Evolutionary conservation across 2,797 vertebrate genomes (phyloP).

Genomic region (Poeciliopsis presidionis): DNA sequence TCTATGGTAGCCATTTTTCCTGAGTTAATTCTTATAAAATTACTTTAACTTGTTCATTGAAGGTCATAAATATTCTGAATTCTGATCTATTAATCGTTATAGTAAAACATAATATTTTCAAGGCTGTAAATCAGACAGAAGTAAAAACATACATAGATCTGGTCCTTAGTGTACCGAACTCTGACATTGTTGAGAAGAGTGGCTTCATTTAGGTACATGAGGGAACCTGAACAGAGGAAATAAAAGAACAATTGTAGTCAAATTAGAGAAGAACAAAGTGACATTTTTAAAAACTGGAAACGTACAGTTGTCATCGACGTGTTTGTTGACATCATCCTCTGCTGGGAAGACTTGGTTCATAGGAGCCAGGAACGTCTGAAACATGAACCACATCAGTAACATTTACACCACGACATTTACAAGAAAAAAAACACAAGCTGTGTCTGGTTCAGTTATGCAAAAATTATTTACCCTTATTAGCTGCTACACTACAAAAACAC

Average conservation of each 20-base stretch:
- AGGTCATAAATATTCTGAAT: neutral
- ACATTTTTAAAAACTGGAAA: neutral
- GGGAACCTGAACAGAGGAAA: constrained; percentile 83
- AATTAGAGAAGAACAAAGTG: neutral
- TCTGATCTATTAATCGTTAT: no score
- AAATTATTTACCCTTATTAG: constrained; percentile 2
- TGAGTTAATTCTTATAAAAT: no score
- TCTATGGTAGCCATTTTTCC: no score
- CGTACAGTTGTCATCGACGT: constrained; percentile 98
- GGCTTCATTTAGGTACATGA: constrained; percentile 99
- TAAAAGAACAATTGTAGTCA: neutral
- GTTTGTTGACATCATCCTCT: constrained; percentile 96
- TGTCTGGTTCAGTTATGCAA: neutral
- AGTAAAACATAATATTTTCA: neutral
- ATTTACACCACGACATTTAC: constrained; percentile 11
- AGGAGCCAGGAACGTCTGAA: constrained; percentile 91
- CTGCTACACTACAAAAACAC: no score
- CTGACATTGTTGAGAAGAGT: constrained; percentile 97
- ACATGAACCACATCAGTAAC: constrained; percentile 29
- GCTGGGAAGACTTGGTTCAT: constrained; percentile 97
- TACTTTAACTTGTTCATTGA: no score
- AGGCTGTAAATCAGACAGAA: neutral
- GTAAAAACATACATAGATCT: constrained; percentile 90
- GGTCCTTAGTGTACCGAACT: constrained; percentile 96
- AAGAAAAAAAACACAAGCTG: neutral